Conservation (phyloP, 1,140 invertebrate genomes). For the Holcopasites calliopsidis region DNA sequence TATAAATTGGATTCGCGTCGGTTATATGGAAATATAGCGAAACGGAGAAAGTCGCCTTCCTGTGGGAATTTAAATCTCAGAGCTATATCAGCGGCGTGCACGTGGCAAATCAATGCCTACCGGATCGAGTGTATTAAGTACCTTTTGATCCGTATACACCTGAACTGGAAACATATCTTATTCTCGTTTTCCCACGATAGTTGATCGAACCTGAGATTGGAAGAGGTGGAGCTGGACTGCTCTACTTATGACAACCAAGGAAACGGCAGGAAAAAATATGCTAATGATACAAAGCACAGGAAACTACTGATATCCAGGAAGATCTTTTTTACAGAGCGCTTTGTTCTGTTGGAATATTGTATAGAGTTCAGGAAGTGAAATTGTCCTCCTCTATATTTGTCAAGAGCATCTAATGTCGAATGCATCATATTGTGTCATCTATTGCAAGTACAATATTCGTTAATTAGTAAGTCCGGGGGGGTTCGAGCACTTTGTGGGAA, state of each 20-base stretch:
- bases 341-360: background rate
- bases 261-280: background rate
- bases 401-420: too few species aligned
- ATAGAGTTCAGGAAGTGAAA: background rate
- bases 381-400: too few species aligned
- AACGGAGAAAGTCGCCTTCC: slow-evolving; percentile 23
- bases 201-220: background rate
- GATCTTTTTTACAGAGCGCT: background rate
- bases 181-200: slow-evolving; percentile 16
- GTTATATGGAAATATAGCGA: slow-evolving; percentile 26
- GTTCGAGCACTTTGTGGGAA: too few species aligned
- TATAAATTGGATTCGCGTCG: slow-evolving; percentile 25
- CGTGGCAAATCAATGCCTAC: background rate
- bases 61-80: slow-evolving; percentile 18
- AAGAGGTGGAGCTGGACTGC: background rate
- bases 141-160: background rate
- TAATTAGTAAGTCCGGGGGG: too few species aligned
- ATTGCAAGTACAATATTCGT: too few species aligned
- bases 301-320: too few species aligned
- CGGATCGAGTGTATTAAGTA: background rate
- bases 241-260: background rate
- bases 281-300: background rate
- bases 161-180: background rate
- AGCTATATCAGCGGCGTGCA: background rate
- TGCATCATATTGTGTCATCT: too few species aligned